Conservation (phyloP, 1,140 invertebrate genomes). For the Branchinecta lynchi region DNA sequence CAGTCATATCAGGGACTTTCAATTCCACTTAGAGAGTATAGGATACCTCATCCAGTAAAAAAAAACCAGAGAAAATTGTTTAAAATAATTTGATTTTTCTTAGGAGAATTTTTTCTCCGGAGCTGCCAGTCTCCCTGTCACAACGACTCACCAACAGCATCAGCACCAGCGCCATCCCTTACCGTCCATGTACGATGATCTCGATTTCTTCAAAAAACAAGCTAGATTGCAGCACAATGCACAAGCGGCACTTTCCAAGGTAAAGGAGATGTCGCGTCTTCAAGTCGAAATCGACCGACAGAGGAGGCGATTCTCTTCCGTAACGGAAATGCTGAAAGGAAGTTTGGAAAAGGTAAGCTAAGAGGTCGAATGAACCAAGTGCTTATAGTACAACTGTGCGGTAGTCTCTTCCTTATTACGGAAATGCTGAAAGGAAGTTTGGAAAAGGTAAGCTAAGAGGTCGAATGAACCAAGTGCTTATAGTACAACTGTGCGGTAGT, state of each 20-base stretch:
- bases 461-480: too few relatives aligned
- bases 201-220: conserved; percentile 62
- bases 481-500: too few relatives aligned
- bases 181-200: conserved; percentile 30
- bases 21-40: too few relatives aligned
- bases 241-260: conserved; percentile 71
- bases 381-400: too few relatives aligned
- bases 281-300: conserved; percentile 81
- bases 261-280: conserved; percentile 77
- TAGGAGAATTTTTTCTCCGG: too few relatives aligned
- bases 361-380: too few relatives aligned
- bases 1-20: too few relatives aligned
- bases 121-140: too few relatives aligned
- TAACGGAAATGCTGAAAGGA: conserved; percentile 61
- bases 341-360: conserved; percentile 49
- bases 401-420: conserved; percentile 30
- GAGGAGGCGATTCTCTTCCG: conserved; percentile 58
- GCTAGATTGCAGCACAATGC: conserved; percentile 75
- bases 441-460: conserved; percentile 40
- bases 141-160: too few relatives aligned
- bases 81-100: too few relatives aligned
- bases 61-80: too few relatives aligned
- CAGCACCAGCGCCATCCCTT: neutral
- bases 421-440: conserved; percentile 61
- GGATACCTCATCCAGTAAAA: too few relatives aligned